Percentiles rank a stretch among this genome's conserved stretches.
Conservation (phyloP, 1,140 invertebrate genomes). For the Onthophagus taurus region DNA sequence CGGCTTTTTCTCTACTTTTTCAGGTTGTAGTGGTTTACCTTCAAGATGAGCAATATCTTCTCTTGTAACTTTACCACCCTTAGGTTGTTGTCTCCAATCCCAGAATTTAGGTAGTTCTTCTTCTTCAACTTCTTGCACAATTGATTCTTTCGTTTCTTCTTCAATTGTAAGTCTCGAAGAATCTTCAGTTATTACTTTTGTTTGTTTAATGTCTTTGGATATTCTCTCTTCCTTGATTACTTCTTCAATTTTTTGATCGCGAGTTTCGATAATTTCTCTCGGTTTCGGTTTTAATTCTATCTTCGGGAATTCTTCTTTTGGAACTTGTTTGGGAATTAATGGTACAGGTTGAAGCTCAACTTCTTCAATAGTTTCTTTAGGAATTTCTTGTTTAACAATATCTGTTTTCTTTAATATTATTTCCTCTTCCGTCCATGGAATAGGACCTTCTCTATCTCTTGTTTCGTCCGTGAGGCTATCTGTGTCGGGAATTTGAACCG, state of each 20-base stretch:
- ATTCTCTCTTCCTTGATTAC: not conserved
- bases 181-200: not conserved
- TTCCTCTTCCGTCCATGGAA: constrained; percentile 39
- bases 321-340: constrained; percentile 17
- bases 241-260: not conserved
- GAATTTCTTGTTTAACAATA: constrained; percentile 2
- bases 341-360: constrained; percentile 19
- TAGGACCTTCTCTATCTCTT: constrained; percentile 17
- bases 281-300: constrained; percentile 38
- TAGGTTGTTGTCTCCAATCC: constrained; percentile 10
- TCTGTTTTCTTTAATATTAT: constrained; percentile 33
- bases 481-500: not conserved
- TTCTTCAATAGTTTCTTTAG: constrained; percentile 3
- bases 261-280: not conserved
- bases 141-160: not conserved
- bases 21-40: not conserved
- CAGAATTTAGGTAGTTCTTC: constrained; percentile 4
- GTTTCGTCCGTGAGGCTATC: not conserved
- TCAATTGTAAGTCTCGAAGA: not conserved
- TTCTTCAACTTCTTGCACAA: not conserved
- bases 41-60: constrained; percentile 3
- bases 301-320: constrained; percentile 19
- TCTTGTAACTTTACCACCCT: not conserved
- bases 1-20: not conserved
- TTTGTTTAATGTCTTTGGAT: too few relatives aligned